A percentile compares a stretch with the other conserved stretches of the same genome.
Conservation (phyloP, 1,140 invertebrate species). For the Melanaphis sacchari region DNA sequence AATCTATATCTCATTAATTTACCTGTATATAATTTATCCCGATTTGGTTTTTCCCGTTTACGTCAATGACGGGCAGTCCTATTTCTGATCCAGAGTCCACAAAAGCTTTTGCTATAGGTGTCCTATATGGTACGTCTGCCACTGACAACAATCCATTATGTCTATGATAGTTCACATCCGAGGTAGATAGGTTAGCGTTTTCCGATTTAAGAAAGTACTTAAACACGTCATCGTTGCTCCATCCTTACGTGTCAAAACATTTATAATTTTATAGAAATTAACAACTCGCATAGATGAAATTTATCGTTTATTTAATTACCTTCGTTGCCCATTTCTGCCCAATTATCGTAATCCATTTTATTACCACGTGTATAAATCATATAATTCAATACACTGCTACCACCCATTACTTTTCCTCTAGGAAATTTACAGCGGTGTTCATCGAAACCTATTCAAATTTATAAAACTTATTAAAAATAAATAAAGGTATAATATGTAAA, state of each 20-base stretch:
- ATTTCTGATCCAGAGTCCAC: slow-evolving; percentile 68
- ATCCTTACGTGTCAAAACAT: slow-evolving; percentile 61
- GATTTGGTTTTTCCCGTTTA: slow-evolving; percentile 70
- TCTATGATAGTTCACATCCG: slow-evolving; percentile 63
- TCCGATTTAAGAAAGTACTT: slow-evolving; percentile 68
- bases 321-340: slow-evolving; percentile 64
- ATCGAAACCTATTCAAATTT: slow-evolving; percentile 57
- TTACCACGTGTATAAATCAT: slow-evolving; percentile 72
- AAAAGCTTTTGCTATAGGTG: slow-evolving; percentile 66
- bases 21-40: slow-evolving; percentile 74
- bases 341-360: slow-evolving; percentile 69
- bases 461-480: background rate
- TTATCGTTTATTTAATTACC: slow-evolving; percentile 77
- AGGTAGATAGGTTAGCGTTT: slow-evolving; percentile 59
- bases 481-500: background rate
- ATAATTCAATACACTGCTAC: slow-evolving; percentile 70
- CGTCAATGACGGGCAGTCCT: slow-evolving; percentile 67
- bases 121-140: slow-evolving; percentile 70
- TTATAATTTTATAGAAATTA: background rate
- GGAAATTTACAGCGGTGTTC: slow-evolving; percentile 63
- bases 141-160: slow-evolving; percentile 74
- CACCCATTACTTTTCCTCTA: slow-evolving; percentile 70
- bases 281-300: slow-evolving; percentile 65
- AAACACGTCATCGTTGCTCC: slow-evolving; percentile 68
- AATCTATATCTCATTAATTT: background rate